phyloP scores from a whole-genome alignment of 1,140 invertebrate species.

The Papilio polyxenes region DNA sequence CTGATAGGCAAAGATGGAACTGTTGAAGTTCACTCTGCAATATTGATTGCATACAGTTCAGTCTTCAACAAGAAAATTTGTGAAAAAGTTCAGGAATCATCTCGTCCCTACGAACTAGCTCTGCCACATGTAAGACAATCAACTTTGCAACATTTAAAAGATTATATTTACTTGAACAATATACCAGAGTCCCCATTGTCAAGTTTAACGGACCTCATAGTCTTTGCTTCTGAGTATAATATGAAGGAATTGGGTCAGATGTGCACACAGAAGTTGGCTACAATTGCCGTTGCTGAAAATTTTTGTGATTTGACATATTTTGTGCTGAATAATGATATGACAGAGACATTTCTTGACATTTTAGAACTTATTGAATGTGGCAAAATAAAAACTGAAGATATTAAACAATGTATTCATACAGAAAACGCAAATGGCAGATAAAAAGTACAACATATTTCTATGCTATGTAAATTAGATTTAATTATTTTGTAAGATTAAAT shows the following conservation, averaged over 20 bases:
- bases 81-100: neutral
- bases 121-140: neutral
- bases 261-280: constrained; percentile 16
- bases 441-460: neutral
- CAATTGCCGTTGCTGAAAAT: neutral
- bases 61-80: neutral
- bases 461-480: neutral
- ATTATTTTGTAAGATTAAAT: too few species aligned
- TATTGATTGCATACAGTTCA: constrained; percentile 23
- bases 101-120: neutral
- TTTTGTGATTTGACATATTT: constrained; percentile 5
- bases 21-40: neutral
- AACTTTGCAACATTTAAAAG: constrained; percentile 19
- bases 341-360: neutral
- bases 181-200: neutral
- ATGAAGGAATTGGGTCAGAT: constrained; percentile 18
- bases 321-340: neutral
- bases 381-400: constrained; percentile 15
- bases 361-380: constrained; percentile 12
- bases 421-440: neutral
- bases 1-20: constrained; percentile 3
- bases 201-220: constrained; percentile 1
- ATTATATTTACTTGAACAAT: constrained; percentile 18
- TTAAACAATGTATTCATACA: neutral
- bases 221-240: neutral